Percentiles rank a stretch among this genome's conserved stretches.
phyloP scores from a whole-genome alignment of 2,888 invertebrate species.

The Mesorhabditis sp. region DNA sequence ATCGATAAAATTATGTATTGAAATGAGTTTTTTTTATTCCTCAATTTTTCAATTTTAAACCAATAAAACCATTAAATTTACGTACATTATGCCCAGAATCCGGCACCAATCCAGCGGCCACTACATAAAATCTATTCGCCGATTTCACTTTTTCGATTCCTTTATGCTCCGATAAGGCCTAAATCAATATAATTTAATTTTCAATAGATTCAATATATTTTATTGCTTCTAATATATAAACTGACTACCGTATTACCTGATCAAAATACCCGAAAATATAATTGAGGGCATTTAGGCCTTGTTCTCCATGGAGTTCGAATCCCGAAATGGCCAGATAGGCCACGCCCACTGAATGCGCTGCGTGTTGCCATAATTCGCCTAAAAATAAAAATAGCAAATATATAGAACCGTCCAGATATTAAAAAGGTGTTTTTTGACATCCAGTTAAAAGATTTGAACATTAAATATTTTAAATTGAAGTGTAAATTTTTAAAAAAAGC shows the following conservation, averaged over 20 bases:
- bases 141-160: conserved; percentile 53
- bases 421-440: too few species aligned
- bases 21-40: too few species aligned
- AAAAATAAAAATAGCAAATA: background rate
- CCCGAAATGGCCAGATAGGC: conserved; percentile 40
- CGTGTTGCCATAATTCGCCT: conserved; percentile 14
- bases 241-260: conserved; percentile 17
- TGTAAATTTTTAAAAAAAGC: too few species aligned
- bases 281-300: conserved; percentile 39
- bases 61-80: background rate
- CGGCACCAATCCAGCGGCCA: conserved; percentile 53
- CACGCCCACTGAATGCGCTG: conserved; percentile 29
- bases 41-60: too few species aligned
- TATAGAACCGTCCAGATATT: too few species aligned
- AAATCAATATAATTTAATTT: conserved; percentile 6
- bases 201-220: background rate
- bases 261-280: conserved; percentile 43
- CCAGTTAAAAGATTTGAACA: too few species aligned
- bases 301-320: conserved; percentile 35
- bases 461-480: too few species aligned
- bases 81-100: conserved; percentile 49
- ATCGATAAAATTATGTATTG: background rate
- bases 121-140: conserved; percentile 49
- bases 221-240: background rate
- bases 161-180: conserved; percentile 28